Evolutionary conservation across 2,113 vertebrate species (phyloP), one percentile per base, ranked within the genome.

Genomic region (Drymodes brunneopygia): DNA sequence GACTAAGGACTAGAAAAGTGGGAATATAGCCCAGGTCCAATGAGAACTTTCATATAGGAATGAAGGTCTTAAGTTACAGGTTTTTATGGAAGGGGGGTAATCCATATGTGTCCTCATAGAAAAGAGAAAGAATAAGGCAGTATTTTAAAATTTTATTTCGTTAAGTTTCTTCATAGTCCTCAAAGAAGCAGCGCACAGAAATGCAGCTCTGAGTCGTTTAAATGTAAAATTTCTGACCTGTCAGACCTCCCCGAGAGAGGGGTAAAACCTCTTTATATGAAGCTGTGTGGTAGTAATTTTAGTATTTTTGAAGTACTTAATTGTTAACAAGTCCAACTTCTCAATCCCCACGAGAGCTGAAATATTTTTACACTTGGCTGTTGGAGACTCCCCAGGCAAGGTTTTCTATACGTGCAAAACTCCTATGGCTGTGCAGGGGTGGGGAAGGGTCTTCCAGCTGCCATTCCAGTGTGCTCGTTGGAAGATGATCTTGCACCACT

Each of bases 31-130:
- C 56, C 31, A 42, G 42, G 35, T 71, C 38, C 47, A 86, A 2
- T 35, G 22, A 28, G 27, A 88, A 45, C 19, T 81, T 73, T 23
- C 1, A 1, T 17, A 5, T 0, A 25, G 18, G 28, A 35, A 8
- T 9, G 13, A 38, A 36, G 35, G 50, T 80, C 21, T 45, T 40
- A 71, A 75, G 10, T 70, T 80, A 31, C 3, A 33, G 22, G 11
- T 1, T 18, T 86, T 90, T 75, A 14, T 61, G 66, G 23, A 62
- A 75, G n/a, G 53, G 80, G 12, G 4, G 19, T 61, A 33, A 61
- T 80, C 36, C 10, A 4, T 11, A 4, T 11, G 5, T 61, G 5
- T 70, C 15, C 40, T 86, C 57, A 57, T 7, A 61, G 57, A 53
- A 54, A 42, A n/a, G 9, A 56, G 31, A 47, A 45, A 19, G 16